Percentiles rank a stretch among this genome's conserved stretches.
phyloP scores from a whole-genome alignment of 2,113 vertebrate species.

The Prochilodus magdalenae region DNA sequence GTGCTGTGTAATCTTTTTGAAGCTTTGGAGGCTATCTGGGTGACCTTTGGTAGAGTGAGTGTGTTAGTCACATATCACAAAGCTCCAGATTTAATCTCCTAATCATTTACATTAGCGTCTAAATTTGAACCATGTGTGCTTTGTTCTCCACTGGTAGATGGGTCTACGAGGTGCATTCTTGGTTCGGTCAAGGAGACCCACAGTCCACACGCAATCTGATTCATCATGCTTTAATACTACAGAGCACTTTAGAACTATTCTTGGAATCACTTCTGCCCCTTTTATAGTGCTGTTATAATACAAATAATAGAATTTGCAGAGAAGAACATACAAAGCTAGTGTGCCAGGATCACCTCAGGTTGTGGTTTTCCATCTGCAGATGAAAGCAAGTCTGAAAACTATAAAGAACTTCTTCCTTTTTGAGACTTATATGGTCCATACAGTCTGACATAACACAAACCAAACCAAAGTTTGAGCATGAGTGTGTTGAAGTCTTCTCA shows the following conservation, averaged over 20 bases:
- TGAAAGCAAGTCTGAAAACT: conserved; percentile 20
- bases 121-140: conserved; percentile 78
- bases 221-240: neutral
- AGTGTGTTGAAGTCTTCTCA: neutral
- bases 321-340: neutral
- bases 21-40: conserved; percentile 65
- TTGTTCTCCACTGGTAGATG: conserved; percentile 59
- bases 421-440: conserved; percentile 1
- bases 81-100: conserved; percentile 80
- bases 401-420: conserved; percentile 6
- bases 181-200: conserved; percentile 15
- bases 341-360: neutral
- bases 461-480: no score
- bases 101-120: conserved; percentile 77
- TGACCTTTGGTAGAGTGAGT: conserved; percentile 71
- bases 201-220: neutral
- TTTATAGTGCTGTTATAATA: neutral
- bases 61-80: conserved; percentile 72
- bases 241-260: neutral
- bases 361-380: conserved; percentile 4
- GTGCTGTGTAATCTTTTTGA: conserved; percentile 46
- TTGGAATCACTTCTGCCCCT: neutral
- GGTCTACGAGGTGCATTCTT: conserved; percentile 32
- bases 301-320: neutral
- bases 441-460: neutral